phyloP scores from a whole-genome alignment of 1,140 invertebrate species.

The Zelostemma sp. region DNA sequence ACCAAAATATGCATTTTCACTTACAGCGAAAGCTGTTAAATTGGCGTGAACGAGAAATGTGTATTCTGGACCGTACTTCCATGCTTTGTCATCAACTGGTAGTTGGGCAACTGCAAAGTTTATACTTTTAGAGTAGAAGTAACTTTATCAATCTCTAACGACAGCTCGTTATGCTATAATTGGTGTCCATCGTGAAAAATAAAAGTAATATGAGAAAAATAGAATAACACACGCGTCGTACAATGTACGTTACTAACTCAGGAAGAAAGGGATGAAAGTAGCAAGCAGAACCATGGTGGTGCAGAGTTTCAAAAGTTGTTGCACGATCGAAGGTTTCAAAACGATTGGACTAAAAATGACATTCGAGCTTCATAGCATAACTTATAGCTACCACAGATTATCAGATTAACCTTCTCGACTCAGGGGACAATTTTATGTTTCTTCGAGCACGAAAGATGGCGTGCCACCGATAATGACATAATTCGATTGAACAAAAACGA shows the following conservation, averaged over 20 bases:
- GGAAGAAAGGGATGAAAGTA: neutral
- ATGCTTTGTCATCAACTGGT: constrained; percentile 6
- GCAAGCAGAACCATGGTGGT: neutral
- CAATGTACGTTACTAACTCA: neutral
- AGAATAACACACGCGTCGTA: too few species aligned
- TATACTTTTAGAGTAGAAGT: too few species aligned
- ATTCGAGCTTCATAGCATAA: neutral
- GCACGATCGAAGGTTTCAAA: neutral
- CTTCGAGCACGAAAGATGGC: neutral
- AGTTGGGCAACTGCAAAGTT: constrained; percentile 5
- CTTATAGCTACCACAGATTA: neutral
- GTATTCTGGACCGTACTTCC: constrained; percentile 26
- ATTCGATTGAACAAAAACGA: too few species aligned
- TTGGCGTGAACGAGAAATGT: constrained; percentile 12
- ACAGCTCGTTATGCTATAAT: neutral
- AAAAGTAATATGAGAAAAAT: neutral
- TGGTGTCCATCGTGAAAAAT: too few species aligned
- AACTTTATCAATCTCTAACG: too few species aligned
- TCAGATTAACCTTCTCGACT: neutral
- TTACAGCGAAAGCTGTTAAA: neutral
- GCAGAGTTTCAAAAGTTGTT: neutral
- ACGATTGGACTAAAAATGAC: neutral
- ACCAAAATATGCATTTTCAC: neutral
- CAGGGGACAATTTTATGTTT: neutral
- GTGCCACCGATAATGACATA: too few species aligned